These are phyloP conservation scores for Pseudorhombus dupliciocellatus DNA, from an alignment of 2,113 vertebrate genomes.

Conservation along the genomic window DNA sequence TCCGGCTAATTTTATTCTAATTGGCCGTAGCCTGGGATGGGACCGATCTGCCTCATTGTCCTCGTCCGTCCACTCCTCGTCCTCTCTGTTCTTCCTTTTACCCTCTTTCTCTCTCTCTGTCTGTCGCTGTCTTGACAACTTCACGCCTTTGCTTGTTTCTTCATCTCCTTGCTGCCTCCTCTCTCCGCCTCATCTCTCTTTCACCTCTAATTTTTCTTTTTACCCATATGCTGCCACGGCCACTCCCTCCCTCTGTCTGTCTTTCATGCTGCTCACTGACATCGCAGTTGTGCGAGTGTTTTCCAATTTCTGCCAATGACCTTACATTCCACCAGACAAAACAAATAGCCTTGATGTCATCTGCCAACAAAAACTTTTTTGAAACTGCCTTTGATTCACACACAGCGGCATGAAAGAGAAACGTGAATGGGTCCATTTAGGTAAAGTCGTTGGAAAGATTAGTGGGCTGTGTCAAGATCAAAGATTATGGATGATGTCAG, in stretches of 20 bases:
- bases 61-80: constrained; percentile 64
- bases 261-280: constrained; percentile 58
- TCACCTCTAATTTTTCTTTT: constrained; percentile 56
- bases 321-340: constrained; percentile 78
- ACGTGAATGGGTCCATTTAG: constrained; percentile 75
- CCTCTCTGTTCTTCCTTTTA: constrained; percentile 42
- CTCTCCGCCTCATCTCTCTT: constrained; percentile 47
- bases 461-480: no score
- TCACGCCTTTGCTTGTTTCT: constrained; percentile 49
- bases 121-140: constrained; percentile 17
- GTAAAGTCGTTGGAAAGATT: constrained; percentile 57
- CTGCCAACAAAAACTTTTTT: constrained; percentile 66
- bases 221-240: constrained; percentile 33
- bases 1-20: constrained; percentile 85
- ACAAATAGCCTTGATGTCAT: constrained; percentile 77
- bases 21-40: constrained; percentile 75
- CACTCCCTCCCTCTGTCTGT: constrained; percentile 37
- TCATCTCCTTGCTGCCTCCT: constrained; percentile 26
- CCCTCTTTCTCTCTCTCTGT: constrained; percentile 33
- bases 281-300: constrained; percentile 57
- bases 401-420: constrained; percentile 73
- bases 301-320: constrained; percentile 78
- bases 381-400: constrained; percentile 66
- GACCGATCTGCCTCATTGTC: constrained; percentile 77
- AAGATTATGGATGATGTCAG: not conserved